Conservation (phyloP, 2,797 vertebrate genomes). For the Heliangelus exortis region DNA sequence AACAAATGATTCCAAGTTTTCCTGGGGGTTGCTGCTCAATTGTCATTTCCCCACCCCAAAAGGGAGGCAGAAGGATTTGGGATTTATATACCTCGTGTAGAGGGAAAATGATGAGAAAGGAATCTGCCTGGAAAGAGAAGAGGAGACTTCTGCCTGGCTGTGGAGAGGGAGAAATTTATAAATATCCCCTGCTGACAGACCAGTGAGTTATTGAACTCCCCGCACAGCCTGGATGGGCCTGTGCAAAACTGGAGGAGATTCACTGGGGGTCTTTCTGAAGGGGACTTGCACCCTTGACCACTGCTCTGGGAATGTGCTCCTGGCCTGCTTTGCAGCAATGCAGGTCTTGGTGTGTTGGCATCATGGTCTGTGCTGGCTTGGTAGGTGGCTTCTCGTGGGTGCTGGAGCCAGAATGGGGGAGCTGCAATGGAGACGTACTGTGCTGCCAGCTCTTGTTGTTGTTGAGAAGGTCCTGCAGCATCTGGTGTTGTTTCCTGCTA, state of each 20-base stretch:
- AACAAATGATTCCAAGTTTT: not conserved
- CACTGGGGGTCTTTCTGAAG: not conserved
- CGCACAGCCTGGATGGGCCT: not conserved
- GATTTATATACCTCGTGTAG: not conserved
- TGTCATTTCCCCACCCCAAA: not conserved
- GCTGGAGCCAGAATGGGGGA: not conserved
- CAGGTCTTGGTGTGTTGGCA: not conserved
- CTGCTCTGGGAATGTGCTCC: not conserved
- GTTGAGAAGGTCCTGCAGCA: not conserved
- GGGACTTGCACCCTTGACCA: accelerated
- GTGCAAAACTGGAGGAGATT: not conserved
- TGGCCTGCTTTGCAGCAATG: not conserved
- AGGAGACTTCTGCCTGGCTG: conserved; percentile 18
- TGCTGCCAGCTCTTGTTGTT: not conserved
- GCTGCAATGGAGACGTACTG: not conserved
- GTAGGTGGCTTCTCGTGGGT: not conserved
- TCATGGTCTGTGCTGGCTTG: accelerated
- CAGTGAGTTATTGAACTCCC: not conserved
- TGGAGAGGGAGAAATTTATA: conserved; percentile 14
- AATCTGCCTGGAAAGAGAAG: not conserved
- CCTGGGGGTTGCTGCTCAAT: not conserved
- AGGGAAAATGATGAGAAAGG: not conserved
- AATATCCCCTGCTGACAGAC: conserved; percentile 17
- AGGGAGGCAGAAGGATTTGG: not conserved
- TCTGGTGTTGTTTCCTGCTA: not conserved